A percentile compares a stretch with the other conserved stretches of the same genome.
Evolutionary conservation across 35 echinoderm and acorn worm species (phyloP).

Genomic region (Antedon bifida): DNA sequence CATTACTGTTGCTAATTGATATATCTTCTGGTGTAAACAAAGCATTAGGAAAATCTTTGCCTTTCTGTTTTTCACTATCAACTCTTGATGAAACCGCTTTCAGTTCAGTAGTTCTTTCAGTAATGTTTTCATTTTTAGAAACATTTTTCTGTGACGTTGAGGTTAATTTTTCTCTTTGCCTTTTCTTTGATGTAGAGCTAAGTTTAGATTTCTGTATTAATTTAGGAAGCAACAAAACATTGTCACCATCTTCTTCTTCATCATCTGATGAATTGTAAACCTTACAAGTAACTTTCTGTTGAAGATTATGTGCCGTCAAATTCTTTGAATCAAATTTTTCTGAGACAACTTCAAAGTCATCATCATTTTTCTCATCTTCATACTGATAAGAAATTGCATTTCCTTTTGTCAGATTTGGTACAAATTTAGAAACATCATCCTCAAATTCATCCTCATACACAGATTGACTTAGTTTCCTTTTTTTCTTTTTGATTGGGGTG

Average conservation of each 20-base stretch:
- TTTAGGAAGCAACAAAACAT: background rate
- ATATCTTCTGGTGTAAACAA: background rate
- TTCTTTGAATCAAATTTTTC: background rate
- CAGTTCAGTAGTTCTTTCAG: background rate
- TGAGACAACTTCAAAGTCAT: constrained; percentile 58
- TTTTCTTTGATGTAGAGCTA: background rate
- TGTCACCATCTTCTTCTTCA: background rate
- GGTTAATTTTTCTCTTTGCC: background rate
- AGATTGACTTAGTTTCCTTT: background rate
- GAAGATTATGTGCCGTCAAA: background rate
- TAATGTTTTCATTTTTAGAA: background rate
- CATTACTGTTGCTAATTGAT: constrained; percentile 31
- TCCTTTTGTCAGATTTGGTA: background rate
- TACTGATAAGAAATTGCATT: background rate
- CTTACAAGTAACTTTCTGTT: background rate
- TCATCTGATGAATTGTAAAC: background rate
- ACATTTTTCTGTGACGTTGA: no score
- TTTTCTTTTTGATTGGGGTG: background rate
- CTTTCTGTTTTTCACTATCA: background rate
- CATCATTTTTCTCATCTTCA: background rate
- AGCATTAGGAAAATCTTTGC: no score
- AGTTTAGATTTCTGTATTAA: background rate
- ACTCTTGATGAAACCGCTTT: background rate
- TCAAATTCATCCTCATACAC: background rate
- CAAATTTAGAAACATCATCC: background rate